Percentiles rank a stretch among this genome's conserved stretches.
Evolutionary conservation across 2,888 invertebrate genomes (phyloP).

Genomic region (Axea sp.): DNA sequence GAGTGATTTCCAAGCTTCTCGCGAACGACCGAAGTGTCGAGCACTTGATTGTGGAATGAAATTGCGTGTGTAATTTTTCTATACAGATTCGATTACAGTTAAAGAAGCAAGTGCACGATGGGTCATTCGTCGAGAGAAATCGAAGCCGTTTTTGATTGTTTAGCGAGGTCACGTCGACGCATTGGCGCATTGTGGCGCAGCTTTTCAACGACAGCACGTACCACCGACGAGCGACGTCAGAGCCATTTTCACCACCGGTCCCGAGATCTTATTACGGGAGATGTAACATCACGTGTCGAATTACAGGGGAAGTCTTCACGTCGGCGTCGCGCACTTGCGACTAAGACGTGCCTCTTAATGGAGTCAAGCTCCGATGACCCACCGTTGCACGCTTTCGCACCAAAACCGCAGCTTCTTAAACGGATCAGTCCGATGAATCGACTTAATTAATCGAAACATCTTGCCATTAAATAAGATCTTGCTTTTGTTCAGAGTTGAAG

Average conservation of each 20-base stretch:
- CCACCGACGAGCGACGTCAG: constrained; percentile 47
- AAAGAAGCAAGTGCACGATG: constrained; percentile 26
- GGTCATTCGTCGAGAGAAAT: constrained; percentile 54
- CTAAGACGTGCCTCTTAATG: constrained; percentile 50
- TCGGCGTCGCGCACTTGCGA: constrained; percentile 47
- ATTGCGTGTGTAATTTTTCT: constrained; percentile 25
- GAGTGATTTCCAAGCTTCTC: no score
- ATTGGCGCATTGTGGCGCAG: constrained; percentile 56
- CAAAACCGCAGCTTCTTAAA: constrained; percentile 13
- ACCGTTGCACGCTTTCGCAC: constrained; percentile 8
- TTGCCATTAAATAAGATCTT: no score
- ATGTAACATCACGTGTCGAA: constrained; percentile 68
- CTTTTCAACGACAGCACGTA: constrained; percentile 47
- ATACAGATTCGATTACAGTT: constrained; percentile 41
- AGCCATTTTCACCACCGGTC: constrained; percentile 63
- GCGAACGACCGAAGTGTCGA: no score
- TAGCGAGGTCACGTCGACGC: constrained; percentile 60
- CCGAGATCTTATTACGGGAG: constrained; percentile 68
- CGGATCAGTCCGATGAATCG: background rate
- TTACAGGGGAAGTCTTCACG: constrained; percentile 60
- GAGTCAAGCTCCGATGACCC: constrained; percentile 37
- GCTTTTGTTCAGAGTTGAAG: no score
- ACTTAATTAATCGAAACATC: constrained; percentile 12
- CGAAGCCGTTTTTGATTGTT: constrained; percentile 53
- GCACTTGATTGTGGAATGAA: background rate